These are phyloP conservation scores for Paedocypris sp. DNA, from an alignment of 2,113 vertebrate genomes.

Conservation along the genomic window DNA sequence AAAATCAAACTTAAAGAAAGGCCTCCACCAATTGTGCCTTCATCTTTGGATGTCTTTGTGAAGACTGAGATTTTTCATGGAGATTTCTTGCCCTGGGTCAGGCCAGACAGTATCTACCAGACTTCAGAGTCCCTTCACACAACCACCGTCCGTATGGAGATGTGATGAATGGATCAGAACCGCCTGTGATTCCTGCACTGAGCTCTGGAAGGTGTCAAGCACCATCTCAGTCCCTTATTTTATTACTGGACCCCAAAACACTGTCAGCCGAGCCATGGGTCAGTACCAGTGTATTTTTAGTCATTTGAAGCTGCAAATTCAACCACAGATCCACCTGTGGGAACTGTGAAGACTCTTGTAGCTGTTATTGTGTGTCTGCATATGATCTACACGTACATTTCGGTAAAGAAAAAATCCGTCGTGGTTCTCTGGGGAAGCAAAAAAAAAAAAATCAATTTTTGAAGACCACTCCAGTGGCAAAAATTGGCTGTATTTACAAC, in stretches of 20 bases:
- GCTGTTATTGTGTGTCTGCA: background rate
- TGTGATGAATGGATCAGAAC: conserved; percentile 61
- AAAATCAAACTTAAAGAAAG: conserved; percentile 1
- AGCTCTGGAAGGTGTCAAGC: conserved; percentile 52
- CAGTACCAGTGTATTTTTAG: conserved; percentile 63
- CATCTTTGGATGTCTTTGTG: conserved; percentile 23
- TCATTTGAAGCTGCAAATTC: too few species aligned
- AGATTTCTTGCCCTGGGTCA: conserved; percentile 39
- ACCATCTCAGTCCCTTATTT: conserved; percentile 59
- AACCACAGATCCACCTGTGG: too few species aligned
- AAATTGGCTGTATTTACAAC: too few species aligned
- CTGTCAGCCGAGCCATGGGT: conserved; percentile 51
- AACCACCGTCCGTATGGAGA: conserved; percentile 49
- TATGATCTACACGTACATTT: background rate
- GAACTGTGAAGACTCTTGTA: too few species aligned
- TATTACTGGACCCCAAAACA: conserved; percentile 56
- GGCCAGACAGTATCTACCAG: conserved; percentile 37
- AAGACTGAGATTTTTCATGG: conserved; percentile 38
- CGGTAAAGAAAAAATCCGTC: conserved; percentile 1
- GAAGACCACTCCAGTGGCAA: conserved; percentile 53
- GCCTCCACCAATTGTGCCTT: background rate
- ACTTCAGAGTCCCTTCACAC: conserved; percentile 47
- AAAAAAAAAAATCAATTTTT: conserved; percentile 52
- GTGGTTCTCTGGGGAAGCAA: background rate
- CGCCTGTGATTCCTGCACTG: conserved; percentile 46